Base-by-base conservation (phyloP, 2,888 invertebrate genomes). In the Ectemnius cavifrons region DNA sequence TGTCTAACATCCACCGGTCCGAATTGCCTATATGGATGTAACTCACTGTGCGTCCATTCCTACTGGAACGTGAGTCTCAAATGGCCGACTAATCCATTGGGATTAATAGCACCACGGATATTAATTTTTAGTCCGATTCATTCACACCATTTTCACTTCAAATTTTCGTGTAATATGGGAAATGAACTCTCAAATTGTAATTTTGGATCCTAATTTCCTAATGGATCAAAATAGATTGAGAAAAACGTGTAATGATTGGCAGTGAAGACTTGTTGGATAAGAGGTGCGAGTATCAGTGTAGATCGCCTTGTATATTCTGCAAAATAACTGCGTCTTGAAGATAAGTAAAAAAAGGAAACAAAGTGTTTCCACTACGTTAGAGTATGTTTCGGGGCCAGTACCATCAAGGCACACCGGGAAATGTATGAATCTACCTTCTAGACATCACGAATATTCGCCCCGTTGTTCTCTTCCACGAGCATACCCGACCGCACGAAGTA, bases 1-100 rank as follows among this genome's bases (percentile, higher is more conserved):
- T 86, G 87, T 88, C 84, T 87, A 85, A 88, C 87, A 87, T 88
- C 82, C 76, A 85, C 81, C 84, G 82, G 79, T 78, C 79, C 78
- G 79, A 88, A 86, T 86, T 84, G 84, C 76, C 82, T 81, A 78
- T 77, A 78, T 65, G 74, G 8, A 37, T 37, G 37, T 73, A 73
- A 83, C 79, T 79, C 74, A 77, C 74, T 67, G 61, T 68, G 71
- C 58, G 52, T 68, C 62, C 59, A 45, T 67, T 56, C 62, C 61
- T 63, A 69, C 64, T 59, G 70, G 52, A 79, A 72, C 66, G 61
- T 56, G 63, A 59, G 65, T 27, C 20, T 69, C 78, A 59, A 74
- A 67, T 71, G 52, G 69, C 52, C 49, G 47, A 37, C 37, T 37
- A 37, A 37, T 37, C 37, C 37, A 37, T 37, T 37, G 37, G 37